Conservation (phyloP, 2,113 vertebrate species). For the Albula goreensis region DNA sequence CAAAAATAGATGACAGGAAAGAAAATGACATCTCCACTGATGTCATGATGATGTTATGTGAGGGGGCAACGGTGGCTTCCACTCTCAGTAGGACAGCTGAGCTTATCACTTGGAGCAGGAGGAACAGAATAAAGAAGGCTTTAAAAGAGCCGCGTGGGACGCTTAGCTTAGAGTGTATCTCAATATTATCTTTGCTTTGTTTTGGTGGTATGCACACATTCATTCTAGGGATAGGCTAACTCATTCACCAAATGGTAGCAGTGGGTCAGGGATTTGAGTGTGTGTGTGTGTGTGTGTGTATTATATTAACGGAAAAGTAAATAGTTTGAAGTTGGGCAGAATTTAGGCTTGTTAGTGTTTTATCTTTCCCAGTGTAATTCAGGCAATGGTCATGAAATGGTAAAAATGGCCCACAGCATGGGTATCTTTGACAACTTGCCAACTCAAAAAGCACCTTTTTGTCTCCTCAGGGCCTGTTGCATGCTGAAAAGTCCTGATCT, state of each 20-base stretch:
- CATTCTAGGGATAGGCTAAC: background rate
- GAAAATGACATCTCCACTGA: background rate
- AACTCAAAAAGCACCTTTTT: background rate
- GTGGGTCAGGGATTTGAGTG: no score
- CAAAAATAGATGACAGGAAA: conserved; percentile 17
- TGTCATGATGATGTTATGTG: conserved; percentile 8
- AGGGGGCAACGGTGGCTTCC: background rate
- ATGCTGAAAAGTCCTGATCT: background rate
- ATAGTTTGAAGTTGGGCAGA: background rate
- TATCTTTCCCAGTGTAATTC: background rate
- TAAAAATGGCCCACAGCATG: background rate
- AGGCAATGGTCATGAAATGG: background rate
- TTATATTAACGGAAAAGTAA: background rate
- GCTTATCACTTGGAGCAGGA: background rate
- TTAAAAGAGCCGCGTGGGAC: background rate
- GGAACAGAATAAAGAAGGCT: background rate
- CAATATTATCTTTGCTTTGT: background rate
- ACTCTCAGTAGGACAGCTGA: background rate
- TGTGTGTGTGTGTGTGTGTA: background rate
- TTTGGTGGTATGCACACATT: background rate
- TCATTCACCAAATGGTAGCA: background rate
- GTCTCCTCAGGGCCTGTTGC: background rate
- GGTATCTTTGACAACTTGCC: background rate
- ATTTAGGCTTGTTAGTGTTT: background rate
- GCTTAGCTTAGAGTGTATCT: background rate